These are phyloP conservation scores for Embiotoca jacksoni DNA, from an alignment of 2,113 vertebrate species.

Conservation along the genomic window DNA sequence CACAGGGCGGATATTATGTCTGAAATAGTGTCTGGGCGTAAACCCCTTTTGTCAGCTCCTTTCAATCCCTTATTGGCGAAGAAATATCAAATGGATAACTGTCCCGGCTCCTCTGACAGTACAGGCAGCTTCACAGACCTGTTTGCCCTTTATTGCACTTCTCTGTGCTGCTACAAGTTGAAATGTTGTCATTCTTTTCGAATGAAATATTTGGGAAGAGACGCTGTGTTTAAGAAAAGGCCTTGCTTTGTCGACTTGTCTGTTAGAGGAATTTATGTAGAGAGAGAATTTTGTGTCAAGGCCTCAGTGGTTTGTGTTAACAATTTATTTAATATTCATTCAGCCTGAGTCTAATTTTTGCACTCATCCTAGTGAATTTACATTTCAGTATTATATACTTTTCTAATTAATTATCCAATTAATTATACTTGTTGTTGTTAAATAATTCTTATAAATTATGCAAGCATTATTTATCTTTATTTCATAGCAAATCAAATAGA, in stretches of 20 bases:
- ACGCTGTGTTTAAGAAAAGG: slow-evolving; percentile 42
- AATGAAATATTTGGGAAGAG: slow-evolving; percentile 49
- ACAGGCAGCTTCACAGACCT: slow-evolving; percentile 39
- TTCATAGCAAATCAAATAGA: slow-evolving; percentile 26
- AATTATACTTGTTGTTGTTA: slow-evolving; percentile 28
- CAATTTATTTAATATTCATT: slow-evolving; percentile 40
- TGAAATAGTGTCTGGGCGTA: slow-evolving; percentile 87
- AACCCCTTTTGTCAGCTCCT: slow-evolving; percentile 86
- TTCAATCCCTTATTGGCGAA: slow-evolving; percentile 82
- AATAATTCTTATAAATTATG: slow-evolving; percentile 49
- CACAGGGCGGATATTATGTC: slow-evolving; percentile 87
- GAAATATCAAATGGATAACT: slow-evolving; percentile 75
- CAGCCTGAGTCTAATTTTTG: slow-evolving; percentile 9
- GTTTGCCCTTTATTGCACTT: slow-evolving; percentile 37
- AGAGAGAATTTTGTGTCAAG: slow-evolving; percentile 34
- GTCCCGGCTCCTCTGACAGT: slow-evolving; percentile 57
- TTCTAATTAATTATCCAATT: slow-evolving; percentile 46
- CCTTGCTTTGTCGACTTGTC: slow-evolving; percentile 45
- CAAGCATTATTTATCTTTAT: slow-evolving; percentile 45
- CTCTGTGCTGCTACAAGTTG: slow-evolving; percentile 35
- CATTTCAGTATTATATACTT: slow-evolving; percentile 20
- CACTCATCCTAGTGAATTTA: slow-evolving; percentile 2
- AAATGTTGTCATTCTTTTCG: slow-evolving; percentile 63
- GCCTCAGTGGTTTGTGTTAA: slow-evolving; percentile 42
- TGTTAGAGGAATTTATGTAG: slow-evolving; percentile 23